Percentiles rank a stretch among this genome's conserved stretches.
These are phyloP conservation scores for Spinus olivaceus DNA, from an alignment of 2,797 vertebrate genomes.

Conservation along the genomic window DNA sequence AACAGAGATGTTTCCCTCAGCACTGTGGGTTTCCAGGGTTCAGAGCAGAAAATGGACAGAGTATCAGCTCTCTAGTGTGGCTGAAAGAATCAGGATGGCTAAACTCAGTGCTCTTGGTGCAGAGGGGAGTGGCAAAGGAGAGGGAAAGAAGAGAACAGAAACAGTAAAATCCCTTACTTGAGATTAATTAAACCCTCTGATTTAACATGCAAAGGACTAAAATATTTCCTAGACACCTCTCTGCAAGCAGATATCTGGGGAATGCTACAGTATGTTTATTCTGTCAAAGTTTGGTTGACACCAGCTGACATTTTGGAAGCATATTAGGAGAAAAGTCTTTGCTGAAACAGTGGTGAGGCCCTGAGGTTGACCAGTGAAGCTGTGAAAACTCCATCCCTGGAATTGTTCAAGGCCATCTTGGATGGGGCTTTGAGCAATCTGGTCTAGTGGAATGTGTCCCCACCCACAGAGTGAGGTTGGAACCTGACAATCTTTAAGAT, in stretches of 20 bases:
- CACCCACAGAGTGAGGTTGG: not conserved
- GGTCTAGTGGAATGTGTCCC: no score
- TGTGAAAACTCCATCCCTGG: not conserved
- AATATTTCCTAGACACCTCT: not conserved
- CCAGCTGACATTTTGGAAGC: not conserved
- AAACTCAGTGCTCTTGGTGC: not conserved
- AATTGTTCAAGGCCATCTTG: not conserved
- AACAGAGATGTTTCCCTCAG: not conserved
- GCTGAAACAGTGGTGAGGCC: not conserved
- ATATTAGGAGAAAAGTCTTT: not conserved
- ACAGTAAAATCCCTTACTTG: not conserved
- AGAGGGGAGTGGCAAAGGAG: not conserved
- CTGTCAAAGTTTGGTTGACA: not conserved
- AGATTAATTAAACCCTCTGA: not conserved
- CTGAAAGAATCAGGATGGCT: not conserved
- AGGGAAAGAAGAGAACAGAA: not conserved
- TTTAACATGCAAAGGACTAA: not conserved
- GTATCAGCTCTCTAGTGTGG: not conserved
- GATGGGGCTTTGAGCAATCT: not conserved
- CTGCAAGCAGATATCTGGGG: not conserved
- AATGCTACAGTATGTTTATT: not conserved
- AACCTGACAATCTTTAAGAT: not conserved
- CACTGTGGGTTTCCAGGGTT: rapidly evolving
- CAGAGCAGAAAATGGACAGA: not conserved
- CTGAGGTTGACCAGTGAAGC: no score